These are phyloP conservation scores for Folsomia candida DNA, from an alignment of 2,888 invertebrate species.

Conservation along the genomic window DNA sequence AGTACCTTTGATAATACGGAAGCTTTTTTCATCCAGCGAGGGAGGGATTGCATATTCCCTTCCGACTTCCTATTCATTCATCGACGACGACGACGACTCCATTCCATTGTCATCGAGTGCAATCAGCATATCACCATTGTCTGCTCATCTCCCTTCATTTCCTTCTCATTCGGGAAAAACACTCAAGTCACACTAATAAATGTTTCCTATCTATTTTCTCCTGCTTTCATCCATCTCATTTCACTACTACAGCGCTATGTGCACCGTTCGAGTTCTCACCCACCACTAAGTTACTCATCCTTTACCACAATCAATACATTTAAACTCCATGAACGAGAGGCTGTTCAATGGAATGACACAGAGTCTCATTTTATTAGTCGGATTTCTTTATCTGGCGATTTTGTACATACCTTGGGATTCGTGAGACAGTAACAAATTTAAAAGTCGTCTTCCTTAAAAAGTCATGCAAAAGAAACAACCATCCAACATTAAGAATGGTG, in stretches of 20 bases:
- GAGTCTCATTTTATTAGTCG: too few species aligned
- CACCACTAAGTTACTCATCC: background rate
- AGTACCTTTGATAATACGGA: slow-evolving; percentile 5
- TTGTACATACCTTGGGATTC: too few species aligned
- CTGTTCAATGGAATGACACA: too few species aligned
- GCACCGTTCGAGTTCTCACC: too few species aligned
- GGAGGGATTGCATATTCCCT: background rate
- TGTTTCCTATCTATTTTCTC: slow-evolving; percentile 22
- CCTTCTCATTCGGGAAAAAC: background rate
- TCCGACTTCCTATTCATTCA: background rate
- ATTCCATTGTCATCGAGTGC: slow-evolving; percentile 9
- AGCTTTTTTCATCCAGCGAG: background rate
- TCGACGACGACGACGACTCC: too few species aligned
- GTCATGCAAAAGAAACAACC: background rate
- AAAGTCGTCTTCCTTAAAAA: too few species aligned
- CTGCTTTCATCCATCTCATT: slow-evolving; percentile 3
- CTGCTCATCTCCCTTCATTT: slow-evolving; percentile 19
- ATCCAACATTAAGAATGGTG: background rate
- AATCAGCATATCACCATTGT: slow-evolving; percentile 22
- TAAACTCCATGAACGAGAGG: too few species aligned
- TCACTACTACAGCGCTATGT: background rate
- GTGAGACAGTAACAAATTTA: too few species aligned
- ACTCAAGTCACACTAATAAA: slow-evolving; percentile 16
- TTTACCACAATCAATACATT: too few species aligned
- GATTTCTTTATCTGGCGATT: too few species aligned